Base-by-base conservation (phyloP, 2,797 vertebrate genomes). In the Sebastes vulpes region DNA sequence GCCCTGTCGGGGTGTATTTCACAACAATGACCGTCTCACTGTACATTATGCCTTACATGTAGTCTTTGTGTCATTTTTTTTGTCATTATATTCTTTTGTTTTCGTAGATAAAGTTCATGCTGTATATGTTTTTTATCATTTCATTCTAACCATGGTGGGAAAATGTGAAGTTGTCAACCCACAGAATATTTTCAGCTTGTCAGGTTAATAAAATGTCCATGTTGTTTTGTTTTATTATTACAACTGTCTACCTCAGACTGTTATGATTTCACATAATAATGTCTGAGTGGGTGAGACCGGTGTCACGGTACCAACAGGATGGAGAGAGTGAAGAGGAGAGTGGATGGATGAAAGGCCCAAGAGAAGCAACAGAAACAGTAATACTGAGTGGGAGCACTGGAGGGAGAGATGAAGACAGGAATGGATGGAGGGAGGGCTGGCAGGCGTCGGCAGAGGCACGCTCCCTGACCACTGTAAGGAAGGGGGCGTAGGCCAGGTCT, bases 401-500 rank as follows among this genome's bases (percentile, higher is more conserved):
- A 74, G 72, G 65, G 82, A 79, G 77, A 70, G 81, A 87, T 64
- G 78, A 83, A 89, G 91, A 92, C 89, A 88, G 87, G 85, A 92
- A 90, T 92, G 89, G 92, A 90, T 91, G 82, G 88, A 87, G 85
- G 88, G 88, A 88, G 88, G 92, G 85, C 77, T 65, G 85, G 82
- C 84, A 82, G 82, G 87, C 80, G 48, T 86, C 77, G 59, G 90
- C 85, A 79, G 80, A 92, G 85, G 65, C 90, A 89, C 63, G 87
- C 84, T 93, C 92, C 89, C 92, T 95, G 92, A 94, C 93, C 93
- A 93, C 83, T 88, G 83, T 86, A 76, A 91, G 86, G 82, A 87
- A 83, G 89, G 88, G 93, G 94, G 93, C 88, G 88, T 91, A 85
- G 92, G 93, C 93, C 94, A 94, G 90, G 89, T 91, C 93, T 93